Conservation (phyloP, 2,888 invertebrate species). For the Apodemia hepburni region DNA sequence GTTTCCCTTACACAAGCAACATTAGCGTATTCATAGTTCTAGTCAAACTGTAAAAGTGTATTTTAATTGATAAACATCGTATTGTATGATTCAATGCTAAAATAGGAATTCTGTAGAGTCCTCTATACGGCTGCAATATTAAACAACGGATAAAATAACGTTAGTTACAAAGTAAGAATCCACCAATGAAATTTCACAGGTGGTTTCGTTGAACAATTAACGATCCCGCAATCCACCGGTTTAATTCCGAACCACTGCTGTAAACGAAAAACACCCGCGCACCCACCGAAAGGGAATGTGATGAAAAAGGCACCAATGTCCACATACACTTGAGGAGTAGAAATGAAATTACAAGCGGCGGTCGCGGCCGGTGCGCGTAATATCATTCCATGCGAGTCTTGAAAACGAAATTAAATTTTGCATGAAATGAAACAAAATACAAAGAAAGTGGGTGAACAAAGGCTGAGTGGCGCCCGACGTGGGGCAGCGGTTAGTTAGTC, state of each 20-base stretch:
- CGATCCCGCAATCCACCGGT: slow-evolving; percentile 66
- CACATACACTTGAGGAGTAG: slow-evolving; percentile 75
- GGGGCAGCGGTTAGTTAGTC: slow-evolving; percentile 63
- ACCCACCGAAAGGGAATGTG: slow-evolving; percentile 75
- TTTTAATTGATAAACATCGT: too few relatives aligned
- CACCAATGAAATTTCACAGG: slow-evolving; percentile 62
- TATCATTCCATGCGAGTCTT: slow-evolving; percentile 79
- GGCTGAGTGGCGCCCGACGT: slow-evolving; percentile 57
- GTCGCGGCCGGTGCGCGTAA: slow-evolving; percentile 64
- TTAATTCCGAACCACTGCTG: slow-evolving; percentile 71
- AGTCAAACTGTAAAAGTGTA: too few relatives aligned
- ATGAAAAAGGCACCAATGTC: slow-evolving; percentile 77
- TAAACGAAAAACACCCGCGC: slow-evolving; percentile 65
- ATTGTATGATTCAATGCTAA: too few relatives aligned
- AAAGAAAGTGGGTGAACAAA: slow-evolving; percentile 76
- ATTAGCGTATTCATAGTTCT: too few relatives aligned
- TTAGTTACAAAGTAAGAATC: slow-evolving; percentile 47
- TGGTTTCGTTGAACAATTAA: slow-evolving; percentile 73
- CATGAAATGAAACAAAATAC: slow-evolving; percentile 78
- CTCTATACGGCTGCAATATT: slow-evolving; percentile 36
- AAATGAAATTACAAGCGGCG: slow-evolving; percentile 71
- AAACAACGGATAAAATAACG: slow-evolving; percentile 44
- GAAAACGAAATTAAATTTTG: slow-evolving; percentile 80
- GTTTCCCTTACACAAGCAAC: too few relatives aligned
- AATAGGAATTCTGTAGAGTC: neutral